phyloP scores from a whole-genome alignment of 2,113 vertebrate species.

The Ptychochromis oligacanthus region DNA sequence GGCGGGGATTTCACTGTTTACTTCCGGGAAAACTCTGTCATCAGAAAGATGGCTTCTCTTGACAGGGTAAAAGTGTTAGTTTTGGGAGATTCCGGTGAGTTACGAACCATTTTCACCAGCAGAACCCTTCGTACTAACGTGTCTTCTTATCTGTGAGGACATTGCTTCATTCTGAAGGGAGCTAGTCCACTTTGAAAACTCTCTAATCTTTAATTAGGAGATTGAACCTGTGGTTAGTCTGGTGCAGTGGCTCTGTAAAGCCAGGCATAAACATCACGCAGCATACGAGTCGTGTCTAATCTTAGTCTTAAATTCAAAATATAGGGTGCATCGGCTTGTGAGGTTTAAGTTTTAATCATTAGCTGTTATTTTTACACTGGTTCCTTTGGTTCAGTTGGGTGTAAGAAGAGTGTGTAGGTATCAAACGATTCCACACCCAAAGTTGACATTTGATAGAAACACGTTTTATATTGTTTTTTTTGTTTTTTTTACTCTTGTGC shows the following conservation, averaged over 20 bases:
- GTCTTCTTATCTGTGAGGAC: background rate
- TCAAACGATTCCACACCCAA: background rate
- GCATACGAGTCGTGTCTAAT: background rate
- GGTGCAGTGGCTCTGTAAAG: background rate
- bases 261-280: background rate
- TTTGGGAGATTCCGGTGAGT: constrained; percentile 95
- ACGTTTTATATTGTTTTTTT: too few species aligned
- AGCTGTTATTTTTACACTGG: background rate
- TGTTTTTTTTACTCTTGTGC: too few species aligned
- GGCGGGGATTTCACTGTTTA: constrained; percentile 22
- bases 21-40: constrained; percentile 50
- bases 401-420: background rate
- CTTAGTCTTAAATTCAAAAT: background rate
- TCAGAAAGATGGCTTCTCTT: constrained; percentile 90
- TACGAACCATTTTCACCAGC: background rate
- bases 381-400: background rate
- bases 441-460: background rate
- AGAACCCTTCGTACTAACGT: background rate
- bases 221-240: background rate
- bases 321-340: background rate
- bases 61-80: constrained; percentile 96
- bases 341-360: background rate
- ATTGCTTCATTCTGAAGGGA: background rate
- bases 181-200: background rate
- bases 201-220: background rate